Evolutionary conservation across 1,140 invertebrate species (phyloP).

Genomic region (Drosophila paulistorum): DNA sequence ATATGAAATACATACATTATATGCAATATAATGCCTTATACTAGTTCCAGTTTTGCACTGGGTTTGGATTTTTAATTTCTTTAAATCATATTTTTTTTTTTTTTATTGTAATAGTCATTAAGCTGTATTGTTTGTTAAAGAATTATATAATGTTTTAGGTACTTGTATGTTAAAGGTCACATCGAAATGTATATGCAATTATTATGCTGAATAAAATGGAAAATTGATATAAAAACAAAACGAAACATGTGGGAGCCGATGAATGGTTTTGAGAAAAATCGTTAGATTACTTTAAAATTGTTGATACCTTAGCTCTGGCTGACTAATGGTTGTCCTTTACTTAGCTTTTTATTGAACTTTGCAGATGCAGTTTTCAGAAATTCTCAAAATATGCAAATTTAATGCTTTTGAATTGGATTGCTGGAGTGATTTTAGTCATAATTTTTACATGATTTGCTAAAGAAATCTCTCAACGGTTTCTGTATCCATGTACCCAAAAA

Average conservation of each 20-base stretch:
- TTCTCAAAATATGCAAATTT: too few species aligned
- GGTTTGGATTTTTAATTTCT: conserved; percentile 46
- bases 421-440: too few species aligned
- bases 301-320: too few species aligned
- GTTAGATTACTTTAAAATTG: too few species aligned
- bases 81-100: background rate
- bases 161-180: conserved; percentile 59
- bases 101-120: conserved; percentile 69
- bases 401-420: too few species aligned
- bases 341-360: too few species aligned
- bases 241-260: too few species aligned
- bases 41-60: conserved; percentile 49
- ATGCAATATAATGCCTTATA: conserved; percentile 40
- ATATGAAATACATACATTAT: background rate
- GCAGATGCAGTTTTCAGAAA: too few species aligned
- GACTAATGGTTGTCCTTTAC: too few species aligned
- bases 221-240: conserved; percentile 16
- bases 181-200: conserved; percentile 64
- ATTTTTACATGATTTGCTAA: too few species aligned
- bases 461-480: too few species aligned
- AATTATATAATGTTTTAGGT: conserved; percentile 50
- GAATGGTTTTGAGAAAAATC: too few species aligned
- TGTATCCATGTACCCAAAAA: background rate
- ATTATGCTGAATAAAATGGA: conserved; percentile 53
- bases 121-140: conserved; percentile 78